Evolutionary conservation across 2,888 invertebrate genomes (phyloP), one percentile per base, ranked within the genome.

Genomic region (Catocala fraxini): DNA sequence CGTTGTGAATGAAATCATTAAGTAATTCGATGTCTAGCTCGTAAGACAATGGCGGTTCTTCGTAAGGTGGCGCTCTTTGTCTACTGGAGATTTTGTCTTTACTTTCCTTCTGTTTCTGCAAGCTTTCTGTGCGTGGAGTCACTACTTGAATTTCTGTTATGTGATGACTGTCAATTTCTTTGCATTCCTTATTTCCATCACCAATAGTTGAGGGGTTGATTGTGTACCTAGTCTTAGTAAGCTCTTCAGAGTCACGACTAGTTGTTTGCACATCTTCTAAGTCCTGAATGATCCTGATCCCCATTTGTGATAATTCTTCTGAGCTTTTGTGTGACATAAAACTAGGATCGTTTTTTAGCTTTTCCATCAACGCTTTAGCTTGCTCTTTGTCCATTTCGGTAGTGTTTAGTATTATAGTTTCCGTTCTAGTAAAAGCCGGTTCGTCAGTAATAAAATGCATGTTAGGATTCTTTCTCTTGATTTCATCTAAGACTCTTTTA

Each of bases 121-220:
- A 73, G 73, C 89, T 90, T 71, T 89, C 95, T 57, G 84, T 92
- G 49, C 90, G 89, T 5, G 95, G 95, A 12, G 95, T 95, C 2
- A 95, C 89, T 0, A 97, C 97, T 88, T 97, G 96, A 62, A 97
- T 97, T 89, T 97, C 97, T 46, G 97, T 97, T 41, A 97, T 95
- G 80, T 96, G 97, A 34, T 82, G 82, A 39, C 74, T 65, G 62
- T 85, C 81, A 12, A 85, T 80, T 61, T 84, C 75, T 77, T 82
- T 85, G 13, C 76, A 72, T 51, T 83, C 83, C 70, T 91, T 93
- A 70, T 93, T 89, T 47, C 88, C 84, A 46, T 92, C 86, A 51
- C 92, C 87, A 46, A 94, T 91, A n/a, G 85, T 81, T 34, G 89
- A 71, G 0, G 93, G 90, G 61, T 94, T 91, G 6, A 94, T 91